These are phyloP conservation scores for Camponotus pennsylvanicus DNA, from an alignment of 1,140 invertebrate species.

Conservation along the genomic window DNA sequence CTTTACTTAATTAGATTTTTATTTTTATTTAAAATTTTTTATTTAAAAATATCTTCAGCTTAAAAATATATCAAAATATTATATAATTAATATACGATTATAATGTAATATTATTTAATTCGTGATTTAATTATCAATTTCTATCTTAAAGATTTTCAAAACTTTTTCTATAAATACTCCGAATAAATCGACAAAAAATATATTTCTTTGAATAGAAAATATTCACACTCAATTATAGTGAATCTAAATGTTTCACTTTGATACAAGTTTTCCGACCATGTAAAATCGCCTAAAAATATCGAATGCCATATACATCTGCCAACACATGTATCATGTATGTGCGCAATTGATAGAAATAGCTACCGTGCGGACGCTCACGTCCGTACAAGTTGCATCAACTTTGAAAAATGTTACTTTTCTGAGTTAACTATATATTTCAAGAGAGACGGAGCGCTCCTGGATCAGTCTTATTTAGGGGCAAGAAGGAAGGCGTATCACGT, in stretches of 20 bases:
- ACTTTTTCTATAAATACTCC: neutral
- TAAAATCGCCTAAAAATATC: conserved; percentile 15
- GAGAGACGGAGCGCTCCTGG: neutral
- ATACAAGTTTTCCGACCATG: neutral
- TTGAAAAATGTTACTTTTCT: conserved; percentile 54
- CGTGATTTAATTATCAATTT: neutral
- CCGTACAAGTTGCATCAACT: conserved; percentile 49
- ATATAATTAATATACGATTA: neutral
- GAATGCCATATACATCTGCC: neutral
- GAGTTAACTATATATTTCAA: conserved; percentile 49
- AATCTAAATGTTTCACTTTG: neutral
- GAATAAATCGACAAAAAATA: neutral
- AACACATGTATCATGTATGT: conserved; percentile 16
- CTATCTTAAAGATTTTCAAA: neutral
- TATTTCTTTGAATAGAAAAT: conserved; percentile 1
- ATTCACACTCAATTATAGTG: neutral
- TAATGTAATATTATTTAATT: neutral
- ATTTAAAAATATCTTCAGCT: conserved; percentile 7
- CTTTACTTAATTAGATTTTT: neutral
- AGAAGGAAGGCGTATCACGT: conserved; percentile 41
- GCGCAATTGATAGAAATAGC: conserved; percentile 33
- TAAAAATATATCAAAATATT: neutral
- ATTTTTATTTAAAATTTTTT: neutral
- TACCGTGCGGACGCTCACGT: neutral
- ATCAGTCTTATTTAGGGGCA: neutral